phyloP scores from a whole-genome alignment of 2,888 invertebrate species.

The Caenorhabditis angaria region DNA sequence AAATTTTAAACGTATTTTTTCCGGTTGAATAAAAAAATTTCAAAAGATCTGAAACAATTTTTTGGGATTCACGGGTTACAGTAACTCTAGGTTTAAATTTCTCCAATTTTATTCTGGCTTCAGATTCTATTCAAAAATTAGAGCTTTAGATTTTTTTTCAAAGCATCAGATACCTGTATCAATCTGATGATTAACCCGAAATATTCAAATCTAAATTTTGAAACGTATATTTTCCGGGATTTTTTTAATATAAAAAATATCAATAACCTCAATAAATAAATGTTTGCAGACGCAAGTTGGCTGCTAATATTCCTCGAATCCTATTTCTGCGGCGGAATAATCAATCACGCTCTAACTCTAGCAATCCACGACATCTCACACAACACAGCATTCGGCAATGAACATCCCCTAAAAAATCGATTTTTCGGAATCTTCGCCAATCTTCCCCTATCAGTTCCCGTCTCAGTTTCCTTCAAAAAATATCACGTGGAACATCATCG shows the following conservation, averaged over 20 bases:
- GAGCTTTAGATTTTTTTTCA: conserved; percentile 18
- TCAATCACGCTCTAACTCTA: conserved; percentile 91
- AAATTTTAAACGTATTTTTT: no score
- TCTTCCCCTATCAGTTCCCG: conserved; percentile 91
- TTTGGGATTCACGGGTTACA: no score
- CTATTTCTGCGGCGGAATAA: conserved; percentile 93
- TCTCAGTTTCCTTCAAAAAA: conserved; percentile 93
- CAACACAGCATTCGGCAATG: conserved; percentile 92
- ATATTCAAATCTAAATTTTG: neutral
- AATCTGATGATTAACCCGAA: neutral
- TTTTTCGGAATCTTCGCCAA: conserved; percentile 93
- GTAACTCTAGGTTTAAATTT: no score
- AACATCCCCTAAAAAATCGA: conserved; percentile 77
- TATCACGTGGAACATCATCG: conserved; percentile 94
- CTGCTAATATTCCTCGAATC: conserved; percentile 81
- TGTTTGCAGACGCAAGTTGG: conserved; percentile 79
- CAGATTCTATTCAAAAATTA: conserved; percentile 2
- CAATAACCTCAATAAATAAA: neutral
- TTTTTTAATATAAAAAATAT: neutral
- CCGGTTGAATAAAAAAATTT: no score
- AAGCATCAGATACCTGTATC: neutral
- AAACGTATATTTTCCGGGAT: neutral
- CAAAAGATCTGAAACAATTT: no score
- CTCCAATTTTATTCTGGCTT: no score
- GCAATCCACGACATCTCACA: conserved; percentile 98